Evolutionary conservation across 37 sponge, comb jelly and placozoan genomes (phyloP).

Genomic region (Chondrosia reniformis): DNA sequence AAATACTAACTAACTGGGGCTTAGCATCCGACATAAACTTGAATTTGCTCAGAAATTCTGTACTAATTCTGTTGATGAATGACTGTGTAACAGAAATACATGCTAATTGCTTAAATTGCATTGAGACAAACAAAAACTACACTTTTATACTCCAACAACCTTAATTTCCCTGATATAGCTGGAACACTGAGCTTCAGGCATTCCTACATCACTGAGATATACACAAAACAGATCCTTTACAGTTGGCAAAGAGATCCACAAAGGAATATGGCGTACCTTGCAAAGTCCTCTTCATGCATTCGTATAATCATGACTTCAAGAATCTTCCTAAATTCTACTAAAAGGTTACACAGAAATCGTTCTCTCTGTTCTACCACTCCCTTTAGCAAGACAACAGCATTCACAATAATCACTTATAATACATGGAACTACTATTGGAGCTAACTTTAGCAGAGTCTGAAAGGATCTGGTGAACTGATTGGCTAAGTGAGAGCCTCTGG

Average conservation of each 20-base stretch:
- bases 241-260: too few species aligned
- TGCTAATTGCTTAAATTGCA: not conserved
- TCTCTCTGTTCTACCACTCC: constrained; percentile 40
- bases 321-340: not conserved
- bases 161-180: constrained; percentile 78
- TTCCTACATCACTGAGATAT: too few species aligned
- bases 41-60: constrained; percentile 18
- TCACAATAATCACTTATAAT: constrained; percentile 7
- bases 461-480: constrained; percentile 2
- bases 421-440: not conserved
- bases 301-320: constrained; percentile 50
- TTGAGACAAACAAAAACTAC: not conserved
- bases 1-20: not conserved
- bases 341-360: not conserved
- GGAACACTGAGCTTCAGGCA: constrained; percentile 55
- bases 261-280: constrained; percentile 26
- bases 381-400: constrained; percentile 40
- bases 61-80: constrained; percentile 25
- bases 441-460: too few species aligned
- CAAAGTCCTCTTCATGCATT: constrained; percentile 80
- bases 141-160: constrained; percentile 25
- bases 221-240: too few species aligned
- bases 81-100: constrained; percentile 2
- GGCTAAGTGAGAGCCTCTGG: not conserved
- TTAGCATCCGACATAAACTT: constrained; percentile 14